Evolutionary conservation across 2,888 invertebrate species (phyloP).

Genomic region (Ophion costatus): DNA sequence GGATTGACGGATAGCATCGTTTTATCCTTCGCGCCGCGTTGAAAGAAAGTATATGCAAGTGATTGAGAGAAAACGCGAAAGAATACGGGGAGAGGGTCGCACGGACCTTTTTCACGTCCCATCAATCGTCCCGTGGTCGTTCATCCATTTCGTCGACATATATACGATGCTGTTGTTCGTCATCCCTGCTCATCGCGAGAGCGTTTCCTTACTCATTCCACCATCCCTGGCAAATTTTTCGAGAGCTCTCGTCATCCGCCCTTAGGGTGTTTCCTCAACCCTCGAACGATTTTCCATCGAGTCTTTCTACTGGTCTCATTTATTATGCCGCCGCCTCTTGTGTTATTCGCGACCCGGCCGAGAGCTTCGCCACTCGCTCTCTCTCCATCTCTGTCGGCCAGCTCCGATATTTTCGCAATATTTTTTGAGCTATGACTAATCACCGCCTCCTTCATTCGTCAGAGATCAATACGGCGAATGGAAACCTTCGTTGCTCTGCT

Average conservation of each 20-base stretch:
- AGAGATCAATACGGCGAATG: conserved; percentile 67
- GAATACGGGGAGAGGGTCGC: conserved; percentile 1
- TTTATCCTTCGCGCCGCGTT: conserved; percentile 42
- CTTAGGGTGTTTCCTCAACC: conserved; percentile 46
- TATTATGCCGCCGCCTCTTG: conserved; percentile 77
- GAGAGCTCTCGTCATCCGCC: conserved; percentile 62
- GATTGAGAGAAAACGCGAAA: conserved; percentile 25
- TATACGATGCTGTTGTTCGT: conserved; percentile 51
- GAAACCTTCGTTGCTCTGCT: not conserved
- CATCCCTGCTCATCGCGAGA: conserved; percentile 51
- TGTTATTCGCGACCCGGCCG: conserved; percentile 73
- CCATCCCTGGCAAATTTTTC: conserved; percentile 51
- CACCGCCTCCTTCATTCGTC: conserved; percentile 39
- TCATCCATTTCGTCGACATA: conserved; percentile 60
- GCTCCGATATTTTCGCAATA: conserved; percentile 8
- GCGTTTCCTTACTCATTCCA: conserved; percentile 35
- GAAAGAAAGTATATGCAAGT: conserved; percentile 32
- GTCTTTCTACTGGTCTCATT: conserved; percentile 72
- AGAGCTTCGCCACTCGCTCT: conserved; percentile 41
- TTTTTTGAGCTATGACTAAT: conserved; percentile 17
- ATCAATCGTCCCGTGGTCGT: conserved; percentile 64
- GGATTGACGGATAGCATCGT: conserved; percentile 53
- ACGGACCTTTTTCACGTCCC: conserved; percentile 46
- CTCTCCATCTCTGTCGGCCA: not conserved
- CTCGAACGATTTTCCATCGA: conserved; percentile 72